Evolutionary conservation across 2,797 vertebrate species (phyloP), one percentile per base, ranked within the genome.

Genomic region (Furcifer pardalis): DNA sequence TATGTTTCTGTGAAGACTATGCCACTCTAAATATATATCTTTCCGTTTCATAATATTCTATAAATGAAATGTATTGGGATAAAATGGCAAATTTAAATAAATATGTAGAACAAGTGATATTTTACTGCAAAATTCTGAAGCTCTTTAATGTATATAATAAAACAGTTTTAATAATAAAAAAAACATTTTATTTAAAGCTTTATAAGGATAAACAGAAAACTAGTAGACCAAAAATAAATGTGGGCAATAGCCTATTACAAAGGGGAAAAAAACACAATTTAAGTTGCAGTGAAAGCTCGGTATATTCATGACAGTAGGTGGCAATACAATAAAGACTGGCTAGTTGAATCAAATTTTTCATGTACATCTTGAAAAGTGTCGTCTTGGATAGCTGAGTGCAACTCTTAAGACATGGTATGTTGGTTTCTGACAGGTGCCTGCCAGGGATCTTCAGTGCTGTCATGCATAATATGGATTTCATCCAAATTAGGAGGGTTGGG

Each of bases 371-470:
- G 94, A 90, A 94, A 95, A 95, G 91, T 92, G 92, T 93, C 95
- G 93, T 88, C 76, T 90, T 91, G 89, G 87, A 90, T 94, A 96
- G 94, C 94, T 91, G 94, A 93, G 88, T 89, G 90, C 94, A 93
- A 94, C 92, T 93, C 90, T 91, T 95, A 88, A 89, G 92, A 94
- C 94, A 92, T 93, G 93, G 91, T 83, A 40, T 92, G 92, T 94
- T 93, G 91, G 90, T 89, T 95, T 95, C 92, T 96, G 95, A 95
- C 94, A 95, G 95, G 94, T 94, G 93, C 95, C 92, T 88, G 87
- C 95, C 92, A 95, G 95, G 95, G 94, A 94, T 93, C 93, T 93
- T 94, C 92, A 88, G 92, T 91, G 95, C 94, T 93, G 92, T 95
- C 92, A 82, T 92, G 91, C 94, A 91, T 94, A 93, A 93, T 86